phyloP scores from a whole-genome alignment of 2,113 vertebrate genomes.

The Ailuropoda melanoleuca region DNA sequence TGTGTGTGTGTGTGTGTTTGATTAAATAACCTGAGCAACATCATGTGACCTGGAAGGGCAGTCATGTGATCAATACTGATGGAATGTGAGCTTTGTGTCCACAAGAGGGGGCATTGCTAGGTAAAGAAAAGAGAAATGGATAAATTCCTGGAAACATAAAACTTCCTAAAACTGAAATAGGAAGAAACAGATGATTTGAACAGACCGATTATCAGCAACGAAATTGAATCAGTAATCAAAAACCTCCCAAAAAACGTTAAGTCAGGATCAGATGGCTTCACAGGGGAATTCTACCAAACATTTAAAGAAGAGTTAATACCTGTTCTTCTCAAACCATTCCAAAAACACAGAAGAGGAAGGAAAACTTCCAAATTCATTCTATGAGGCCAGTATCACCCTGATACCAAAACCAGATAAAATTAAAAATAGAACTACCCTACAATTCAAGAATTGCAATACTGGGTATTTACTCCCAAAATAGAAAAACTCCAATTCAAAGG shows the following conservation, averaged over 20 bases:
- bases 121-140: background rate
- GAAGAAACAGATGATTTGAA: background rate
- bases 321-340: background rate
- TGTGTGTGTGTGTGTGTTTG: background rate
- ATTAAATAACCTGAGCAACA: background rate
- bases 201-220: background rate
- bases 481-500: background rate
- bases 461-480: background rate
- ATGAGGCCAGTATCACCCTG: background rate
- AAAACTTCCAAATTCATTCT: background rate
- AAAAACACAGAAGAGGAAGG: background rate
- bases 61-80: background rate
- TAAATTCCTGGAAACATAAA: background rate
- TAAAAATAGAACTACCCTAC: background rate
- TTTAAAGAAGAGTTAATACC: background rate
- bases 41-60: background rate
- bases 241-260: background rate
- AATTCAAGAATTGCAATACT: background rate
- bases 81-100: background rate
- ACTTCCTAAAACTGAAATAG: background rate
- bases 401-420: background rate
- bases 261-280: background rate
- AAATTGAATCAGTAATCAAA: background rate
- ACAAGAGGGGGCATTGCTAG: background rate
- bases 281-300: background rate